Evolutionary conservation across 2,888 invertebrate genomes (phyloP).

Genomic region (Eulithis testata): DNA sequence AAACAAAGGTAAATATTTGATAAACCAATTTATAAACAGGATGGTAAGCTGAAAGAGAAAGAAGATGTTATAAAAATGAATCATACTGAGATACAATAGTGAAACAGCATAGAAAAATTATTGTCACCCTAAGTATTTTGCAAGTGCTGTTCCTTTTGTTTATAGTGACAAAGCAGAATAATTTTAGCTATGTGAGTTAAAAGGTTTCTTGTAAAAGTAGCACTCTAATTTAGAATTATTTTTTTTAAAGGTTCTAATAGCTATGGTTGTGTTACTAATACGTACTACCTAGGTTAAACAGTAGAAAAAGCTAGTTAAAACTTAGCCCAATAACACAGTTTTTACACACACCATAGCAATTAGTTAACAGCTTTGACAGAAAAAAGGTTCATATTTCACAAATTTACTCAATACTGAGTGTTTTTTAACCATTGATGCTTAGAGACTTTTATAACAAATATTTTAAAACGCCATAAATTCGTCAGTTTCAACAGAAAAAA

Average conservation of each 20-base stretch:
- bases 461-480: too few relatives aligned
- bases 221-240: background rate
- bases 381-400: background rate
- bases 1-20: slow-evolving; percentile 11
- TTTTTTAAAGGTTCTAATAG: background rate
- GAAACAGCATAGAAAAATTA: slow-evolving; percentile 3
- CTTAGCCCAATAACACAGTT: background rate
- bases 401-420: too few relatives aligned
- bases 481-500: too few relatives aligned
- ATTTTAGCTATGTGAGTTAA: background rate
- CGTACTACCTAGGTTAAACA: background rate
- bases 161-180: slow-evolving; percentile 8
- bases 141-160: slow-evolving; percentile 6
- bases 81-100: too few relatives aligned
- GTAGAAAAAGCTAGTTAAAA: background rate
- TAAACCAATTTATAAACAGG: slow-evolving; percentile 14
- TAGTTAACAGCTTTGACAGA: slow-evolving; percentile 5
- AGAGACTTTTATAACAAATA: too few relatives aligned
- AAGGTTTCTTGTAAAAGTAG: slow-evolving; percentile 14
- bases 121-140: background rate
- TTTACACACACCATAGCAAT: slow-evolving; percentile 7
- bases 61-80: slow-evolving; percentile 18
- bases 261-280: slow-evolving; percentile 1
- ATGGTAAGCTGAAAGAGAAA: slow-evolving; percentile 28
- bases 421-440: too few relatives aligned